These are phyloP conservation scores for Cassiopea xamachana DNA, from an alignment of 30 jellyfish, hydroid and myxozoan species.

Conservation along the genomic window DNA sequence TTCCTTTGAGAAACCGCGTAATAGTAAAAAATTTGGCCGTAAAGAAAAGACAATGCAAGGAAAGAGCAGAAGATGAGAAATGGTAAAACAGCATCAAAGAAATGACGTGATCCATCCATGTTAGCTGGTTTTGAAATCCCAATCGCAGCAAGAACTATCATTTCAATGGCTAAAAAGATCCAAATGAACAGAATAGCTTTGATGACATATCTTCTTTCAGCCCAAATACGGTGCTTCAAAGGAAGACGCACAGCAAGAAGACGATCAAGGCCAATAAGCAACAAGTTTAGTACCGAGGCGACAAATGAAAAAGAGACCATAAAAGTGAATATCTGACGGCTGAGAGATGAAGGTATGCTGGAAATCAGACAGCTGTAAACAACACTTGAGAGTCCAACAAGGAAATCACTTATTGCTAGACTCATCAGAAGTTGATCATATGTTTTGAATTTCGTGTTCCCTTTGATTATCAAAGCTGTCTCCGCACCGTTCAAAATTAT, in stretches of 20 bases:
- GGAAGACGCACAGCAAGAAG: slow-evolving; percentile 57
- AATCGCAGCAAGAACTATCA: not conserved
- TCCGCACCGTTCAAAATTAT: slow-evolving; percentile 26
- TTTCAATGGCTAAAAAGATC: slow-evolving; percentile 29
- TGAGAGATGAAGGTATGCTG: not conserved
- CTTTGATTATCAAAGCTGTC: slow-evolving; percentile 14
- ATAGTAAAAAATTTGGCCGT: slow-evolving; percentile 22
- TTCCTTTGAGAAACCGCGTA: slow-evolving; percentile 14
- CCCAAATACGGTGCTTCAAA: slow-evolving; percentile 57
- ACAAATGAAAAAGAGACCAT: slow-evolving; percentile 53
- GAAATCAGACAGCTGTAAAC: slow-evolving; percentile 18
- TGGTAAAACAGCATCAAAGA: slow-evolving; percentile 13
- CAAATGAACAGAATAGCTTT: slow-evolving; percentile 15
- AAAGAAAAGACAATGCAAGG: slow-evolving; percentile 10
- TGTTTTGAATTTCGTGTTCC: slow-evolving; percentile 31
- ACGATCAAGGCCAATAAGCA: slow-evolving; percentile 64
- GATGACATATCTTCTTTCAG: not conserved
- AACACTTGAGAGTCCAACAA: slow-evolving; percentile 56
- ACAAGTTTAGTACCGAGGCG: slow-evolving; percentile 51
- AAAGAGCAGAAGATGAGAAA: not conserved
- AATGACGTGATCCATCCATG: not conserved
- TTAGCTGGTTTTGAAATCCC: not conserved
- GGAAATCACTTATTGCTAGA: slow-evolving; percentile 58
- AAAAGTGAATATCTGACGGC: slow-evolving; percentile 53
- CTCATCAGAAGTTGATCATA: slow-evolving; percentile 64